Conservation (phyloP, 2,888 invertebrate genomes). For the Altica lythri region DNA sequence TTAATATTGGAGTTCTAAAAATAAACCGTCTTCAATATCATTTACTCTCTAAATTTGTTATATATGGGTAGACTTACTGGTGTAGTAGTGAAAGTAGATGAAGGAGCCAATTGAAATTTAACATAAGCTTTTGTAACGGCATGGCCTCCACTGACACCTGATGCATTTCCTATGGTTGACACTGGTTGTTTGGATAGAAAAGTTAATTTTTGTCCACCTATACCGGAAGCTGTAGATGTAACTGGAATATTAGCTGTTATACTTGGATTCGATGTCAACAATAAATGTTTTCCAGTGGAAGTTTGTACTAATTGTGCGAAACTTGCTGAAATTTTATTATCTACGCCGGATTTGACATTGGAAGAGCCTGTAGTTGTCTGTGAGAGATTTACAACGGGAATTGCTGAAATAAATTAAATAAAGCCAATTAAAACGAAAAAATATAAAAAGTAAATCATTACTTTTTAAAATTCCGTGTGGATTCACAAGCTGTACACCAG, state of each 20-base stretch:
- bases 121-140: conserved; percentile 52
- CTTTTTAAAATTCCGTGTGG: conserved; percentile 63
- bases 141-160: no score
- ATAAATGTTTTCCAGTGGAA: conserved; percentile 70
- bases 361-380: conserved; percentile 43
- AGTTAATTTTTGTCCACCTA: conserved; percentile 63
- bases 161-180: conserved; percentile 52
- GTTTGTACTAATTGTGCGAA: conserved; percentile 74
- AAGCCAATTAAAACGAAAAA: conserved; percentile 7
- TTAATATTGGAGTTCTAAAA: conserved; percentile 39
- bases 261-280: conserved; percentile 62
- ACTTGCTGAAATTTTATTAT: conserved; percentile 53
- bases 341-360: conserved; percentile 51
- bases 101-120: conserved; percentile 56
- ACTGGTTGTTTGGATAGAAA: conserved; percentile 61
- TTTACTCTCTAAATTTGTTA: no score
- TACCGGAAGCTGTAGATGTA: conserved; percentile 51
- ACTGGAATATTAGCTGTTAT: conserved; percentile 54
- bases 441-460: conserved; percentile 39
- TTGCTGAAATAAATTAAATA: conserved; percentile 50
- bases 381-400: conserved; percentile 56
- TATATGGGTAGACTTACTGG: conserved; percentile 47
- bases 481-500: conserved; percentile 61
- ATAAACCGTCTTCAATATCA: no score
- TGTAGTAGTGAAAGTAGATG: conserved; percentile 45